Evolutionary conservation across 1,140 invertebrate species (phyloP).

Genomic region (Cyclargus thomasi): DNA sequence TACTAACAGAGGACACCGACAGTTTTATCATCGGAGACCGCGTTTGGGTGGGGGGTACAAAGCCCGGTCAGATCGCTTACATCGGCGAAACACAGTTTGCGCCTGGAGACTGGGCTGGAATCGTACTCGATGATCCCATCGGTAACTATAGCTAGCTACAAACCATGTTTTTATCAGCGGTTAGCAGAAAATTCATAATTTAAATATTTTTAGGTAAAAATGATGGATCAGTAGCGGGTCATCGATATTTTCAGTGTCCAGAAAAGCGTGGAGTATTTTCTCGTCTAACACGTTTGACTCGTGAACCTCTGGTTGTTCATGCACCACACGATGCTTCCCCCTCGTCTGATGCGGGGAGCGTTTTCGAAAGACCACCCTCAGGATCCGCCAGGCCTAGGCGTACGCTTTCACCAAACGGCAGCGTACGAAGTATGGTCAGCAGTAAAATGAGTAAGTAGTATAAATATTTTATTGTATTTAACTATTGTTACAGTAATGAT

Average conservation of each 20-base stretch:
- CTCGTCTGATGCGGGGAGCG: conserved; percentile 59
- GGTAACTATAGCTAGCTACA: conserved; percentile 74
- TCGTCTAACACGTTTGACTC: conserved; percentile 89
- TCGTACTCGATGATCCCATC: conserved; percentile 94
- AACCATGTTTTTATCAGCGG: background rate
- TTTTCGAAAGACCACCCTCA: conserved; percentile 60
- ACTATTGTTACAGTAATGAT: no score
- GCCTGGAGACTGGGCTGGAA: conserved; percentile 96
- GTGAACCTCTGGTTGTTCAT: conserved; percentile 77
- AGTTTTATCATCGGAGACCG: conserved; percentile 96
- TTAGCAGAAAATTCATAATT: background rate
- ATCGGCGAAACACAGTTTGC: conserved; percentile 99
- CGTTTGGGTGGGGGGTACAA: conserved; percentile 96
- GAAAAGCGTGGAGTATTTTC: conserved; percentile 95
- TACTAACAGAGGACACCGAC: conserved; percentile 92
- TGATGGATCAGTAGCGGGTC: conserved; percentile 95
- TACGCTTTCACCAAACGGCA: conserved; percentile 68
- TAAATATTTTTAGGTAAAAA: conserved; percentile 87
- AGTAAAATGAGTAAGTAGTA: conserved; percentile 70
- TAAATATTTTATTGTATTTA: no score
- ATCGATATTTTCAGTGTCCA: conserved; percentile 95
- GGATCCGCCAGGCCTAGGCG: conserved; percentile 57
- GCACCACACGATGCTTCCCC: conserved; percentile 67
- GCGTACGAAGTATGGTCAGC: conserved; percentile 69
- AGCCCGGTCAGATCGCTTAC: conserved; percentile 95